A percentile compares a stretch with the other conserved stretches of the same genome.
phyloP scores from a whole-genome alignment of 2,888 invertebrate genomes.

The Cancer borealis region DNA sequence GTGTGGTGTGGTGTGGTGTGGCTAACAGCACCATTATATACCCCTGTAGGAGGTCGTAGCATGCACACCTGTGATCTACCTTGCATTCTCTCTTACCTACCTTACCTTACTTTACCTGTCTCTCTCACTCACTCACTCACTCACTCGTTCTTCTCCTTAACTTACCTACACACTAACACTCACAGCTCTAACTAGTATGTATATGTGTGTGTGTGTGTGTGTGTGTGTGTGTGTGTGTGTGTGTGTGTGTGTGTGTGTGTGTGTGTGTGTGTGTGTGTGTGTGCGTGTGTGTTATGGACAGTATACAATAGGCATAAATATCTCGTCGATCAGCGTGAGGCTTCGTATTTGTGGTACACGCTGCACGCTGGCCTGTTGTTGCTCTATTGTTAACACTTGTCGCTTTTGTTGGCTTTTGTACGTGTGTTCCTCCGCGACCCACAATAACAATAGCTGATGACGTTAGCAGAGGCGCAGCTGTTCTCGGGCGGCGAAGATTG shows the following conservation, averaged over 20 bases:
- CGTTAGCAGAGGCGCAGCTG: constrained; percentile 32
- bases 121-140: not conserved
- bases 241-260: too few relatives aligned
- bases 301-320: not conserved
- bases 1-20: not conserved
- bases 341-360: constrained; percentile 24
- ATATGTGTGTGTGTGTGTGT: constrained; percentile 7
- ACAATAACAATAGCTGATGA: constrained; percentile 41
- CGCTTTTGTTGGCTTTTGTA: constrained; percentile 41
- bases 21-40: not conserved
- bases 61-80: not conserved
- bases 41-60: not conserved
- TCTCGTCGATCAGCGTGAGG: constrained; percentile 8
- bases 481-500: constrained; percentile 14
- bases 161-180: not conserved
- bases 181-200: not conserved
- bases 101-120: not conserved
- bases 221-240: not conserved
- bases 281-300: constrained; percentile 31
- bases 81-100: not conserved
- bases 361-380: constrained; percentile 43
- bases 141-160: not conserved
- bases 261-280: constrained; percentile 42
- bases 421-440: constrained; percentile 35
- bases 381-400: constrained; percentile 35